Evolutionary conservation across 2,888 invertebrate species (phyloP).

Genomic region (Synanthedon formicaeformis): DNA sequence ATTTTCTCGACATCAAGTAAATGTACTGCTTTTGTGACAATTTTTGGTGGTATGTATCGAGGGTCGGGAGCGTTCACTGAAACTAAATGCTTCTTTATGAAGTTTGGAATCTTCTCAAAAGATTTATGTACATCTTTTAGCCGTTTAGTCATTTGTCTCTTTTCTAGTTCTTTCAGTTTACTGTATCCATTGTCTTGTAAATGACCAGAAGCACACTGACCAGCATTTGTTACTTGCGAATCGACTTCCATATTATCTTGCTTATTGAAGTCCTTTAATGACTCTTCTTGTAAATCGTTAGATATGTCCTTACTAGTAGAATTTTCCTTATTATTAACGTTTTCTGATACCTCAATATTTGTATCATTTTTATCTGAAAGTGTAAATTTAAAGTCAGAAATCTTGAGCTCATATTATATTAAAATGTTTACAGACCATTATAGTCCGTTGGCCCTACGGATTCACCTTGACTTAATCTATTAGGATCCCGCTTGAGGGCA

Average conservation of each 20-base stretch:
- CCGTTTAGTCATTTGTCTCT: constrained; percentile 8
- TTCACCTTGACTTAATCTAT: no score
- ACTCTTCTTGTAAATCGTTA: no score
- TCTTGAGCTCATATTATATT: no score
- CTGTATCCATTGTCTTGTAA: constrained; percentile 4
- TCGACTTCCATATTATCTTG: no score
- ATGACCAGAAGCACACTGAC: neutral
- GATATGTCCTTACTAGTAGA: no score
- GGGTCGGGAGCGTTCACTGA: constrained; percentile 34
- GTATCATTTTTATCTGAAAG: no score
- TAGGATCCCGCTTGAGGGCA: no score
- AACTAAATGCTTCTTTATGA: constrained; percentile 26
- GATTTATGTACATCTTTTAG: constrained; percentile 11
- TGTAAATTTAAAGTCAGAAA: no score
- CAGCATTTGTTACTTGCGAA: no score
- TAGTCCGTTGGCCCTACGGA: no score
- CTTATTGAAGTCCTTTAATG: no score
- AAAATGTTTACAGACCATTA: no score
- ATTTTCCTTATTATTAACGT: neutral
- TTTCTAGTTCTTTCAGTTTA: constrained; percentile 25
- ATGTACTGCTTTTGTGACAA: constrained; percentile 36
- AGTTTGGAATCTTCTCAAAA: constrained; percentile 36
- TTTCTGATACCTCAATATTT: constrained; percentile 2
- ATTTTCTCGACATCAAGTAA: constrained; percentile 31
- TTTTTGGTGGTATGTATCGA: constrained; percentile 34